Evolutionary conservation across 2,113 vertebrate genomes (phyloP).

Genomic region (Paratilapia polleni): DNA sequence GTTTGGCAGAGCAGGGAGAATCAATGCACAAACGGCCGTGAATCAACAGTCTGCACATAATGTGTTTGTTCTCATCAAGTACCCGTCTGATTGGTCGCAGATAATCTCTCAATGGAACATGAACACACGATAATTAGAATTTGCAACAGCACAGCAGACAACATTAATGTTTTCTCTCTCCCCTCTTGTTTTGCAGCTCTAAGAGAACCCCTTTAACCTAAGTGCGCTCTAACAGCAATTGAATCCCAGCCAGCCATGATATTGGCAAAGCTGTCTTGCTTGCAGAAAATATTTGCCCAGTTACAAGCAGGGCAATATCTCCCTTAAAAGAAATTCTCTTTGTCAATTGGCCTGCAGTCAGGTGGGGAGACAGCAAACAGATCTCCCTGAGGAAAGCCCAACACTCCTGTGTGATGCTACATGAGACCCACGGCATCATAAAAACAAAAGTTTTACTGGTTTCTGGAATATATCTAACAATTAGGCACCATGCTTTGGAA

Average conservation of each 20-base stretch:
- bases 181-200: conserved; percentile 41
- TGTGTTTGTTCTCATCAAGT: conserved; percentile 78
- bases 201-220: conserved; percentile 68
- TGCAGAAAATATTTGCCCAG: conserved; percentile 71
- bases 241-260: conserved; percentile 75
- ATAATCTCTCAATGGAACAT: conserved; percentile 74
- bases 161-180: conserved; percentile 53
- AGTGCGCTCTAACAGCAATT: conserved; percentile 67
- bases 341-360: conserved; percentile 51
- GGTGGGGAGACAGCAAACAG: conserved; percentile 47
- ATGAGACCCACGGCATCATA: not conserved
- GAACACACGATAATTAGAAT: conserved; percentile 75
- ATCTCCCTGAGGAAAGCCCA: conserved; percentile 29
- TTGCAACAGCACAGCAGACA: conserved; percentile 57
- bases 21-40: conserved; percentile 70
- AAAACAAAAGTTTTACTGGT: not conserved
- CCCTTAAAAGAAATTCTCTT: conserved; percentile 63
- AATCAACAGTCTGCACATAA: conserved; percentile 74
- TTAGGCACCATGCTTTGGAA: not conserved
- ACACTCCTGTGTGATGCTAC: conserved; percentile 7
- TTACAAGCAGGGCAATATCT: conserved; percentile 65
- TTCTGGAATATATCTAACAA: conserved; percentile 23
- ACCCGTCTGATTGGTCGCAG: conserved; percentile 68
- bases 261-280: conserved; percentile 72
- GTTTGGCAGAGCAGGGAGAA: conserved; percentile 63